These are phyloP conservation scores for Pogonocherus hispidulus DNA, from an alignment of 2,888 invertebrate species.

Conservation along the genomic window DNA sequence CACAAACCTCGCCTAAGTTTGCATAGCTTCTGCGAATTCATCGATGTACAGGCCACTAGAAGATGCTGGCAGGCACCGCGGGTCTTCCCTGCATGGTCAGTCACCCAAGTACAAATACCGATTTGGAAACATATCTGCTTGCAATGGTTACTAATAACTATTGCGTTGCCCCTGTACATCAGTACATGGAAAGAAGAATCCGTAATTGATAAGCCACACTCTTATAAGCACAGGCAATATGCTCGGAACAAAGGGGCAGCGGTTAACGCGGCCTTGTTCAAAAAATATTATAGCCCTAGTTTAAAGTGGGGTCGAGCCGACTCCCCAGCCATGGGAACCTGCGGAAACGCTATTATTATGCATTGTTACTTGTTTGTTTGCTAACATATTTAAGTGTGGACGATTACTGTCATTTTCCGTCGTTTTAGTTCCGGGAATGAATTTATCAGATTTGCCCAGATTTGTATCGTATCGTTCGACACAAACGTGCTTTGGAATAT, in stretches of 20 bases:
- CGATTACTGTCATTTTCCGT: conserved; percentile 61
- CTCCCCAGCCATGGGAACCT: conserved; percentile 58
- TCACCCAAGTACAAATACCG: too few species aligned
- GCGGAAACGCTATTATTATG: conserved; percentile 60
- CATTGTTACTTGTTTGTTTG: conserved; percentile 63
- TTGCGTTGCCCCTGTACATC: conserved; percentile 41
- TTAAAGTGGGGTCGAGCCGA: conserved; percentile 52
- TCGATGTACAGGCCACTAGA: too few species aligned
- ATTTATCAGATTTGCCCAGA: conserved; percentile 47
- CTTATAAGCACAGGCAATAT: conserved; percentile 63
- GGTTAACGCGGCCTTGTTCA: conserved; percentile 60
- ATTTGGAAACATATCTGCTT: too few species aligned
- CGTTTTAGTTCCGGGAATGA: conserved; percentile 43
- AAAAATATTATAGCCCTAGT: conserved; percentile 65
- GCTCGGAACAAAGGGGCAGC: conserved; percentile 51
- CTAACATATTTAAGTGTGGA: conserved; percentile 61
- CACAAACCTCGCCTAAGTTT: too few species aligned
- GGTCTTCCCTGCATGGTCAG: too few species aligned
- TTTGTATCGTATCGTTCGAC: too few species aligned
- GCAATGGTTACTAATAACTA: background rate
- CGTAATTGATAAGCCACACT: conserved; percentile 68
- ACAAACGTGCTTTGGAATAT: too few species aligned
- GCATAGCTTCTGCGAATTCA: too few species aligned
- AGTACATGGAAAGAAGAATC: conserved; percentile 56
- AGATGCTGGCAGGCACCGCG: too few species aligned